phyloP scores from a whole-genome alignment of 2,888 invertebrate genomes.

The Epinotia ramella region DNA sequence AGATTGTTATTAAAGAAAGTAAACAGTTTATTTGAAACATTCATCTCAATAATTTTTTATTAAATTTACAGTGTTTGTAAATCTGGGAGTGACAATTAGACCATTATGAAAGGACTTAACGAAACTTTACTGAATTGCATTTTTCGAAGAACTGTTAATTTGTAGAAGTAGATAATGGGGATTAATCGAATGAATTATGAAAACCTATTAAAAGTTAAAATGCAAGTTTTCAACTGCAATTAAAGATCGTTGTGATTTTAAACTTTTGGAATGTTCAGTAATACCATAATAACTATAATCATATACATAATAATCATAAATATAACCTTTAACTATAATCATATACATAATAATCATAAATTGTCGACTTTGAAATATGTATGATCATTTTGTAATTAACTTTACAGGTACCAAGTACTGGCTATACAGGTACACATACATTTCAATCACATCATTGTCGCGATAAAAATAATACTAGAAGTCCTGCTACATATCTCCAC shows the following conservation, averaged over 20 bases:
- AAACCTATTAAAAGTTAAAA: conserved; percentile 16
- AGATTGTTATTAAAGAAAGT: conserved; percentile 9
- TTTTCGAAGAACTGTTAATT: conserved; percentile 11
- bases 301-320: too few species aligned
- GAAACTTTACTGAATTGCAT: too few species aligned
- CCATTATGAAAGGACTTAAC: too few species aligned
- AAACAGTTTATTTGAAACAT: conserved; percentile 7
- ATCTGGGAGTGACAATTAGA: too few species aligned
- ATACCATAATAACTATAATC: too few species aligned
- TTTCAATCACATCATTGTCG: neutral
- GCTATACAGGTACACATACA: neutral
- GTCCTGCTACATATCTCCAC: neutral
- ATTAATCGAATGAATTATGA: conserved; percentile 11
- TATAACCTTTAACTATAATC: too few species aligned
- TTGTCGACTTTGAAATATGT: too few species aligned
- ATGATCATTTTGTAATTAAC: too few species aligned
- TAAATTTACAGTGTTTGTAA: too few species aligned
- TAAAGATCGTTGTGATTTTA: neutral
- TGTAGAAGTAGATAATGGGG: neutral
- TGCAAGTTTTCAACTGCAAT: neutral
- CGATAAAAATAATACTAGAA: neutral
- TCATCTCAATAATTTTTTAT: neutral
- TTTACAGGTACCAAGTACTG: neutral
- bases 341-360: too few species aligned
- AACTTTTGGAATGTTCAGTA: neutral